Evolutionary conservation across 2,113 vertebrate genomes (phyloP), one percentile per base, ranked within the genome.

Genomic region (Prionailurus bengalensis): DNA sequence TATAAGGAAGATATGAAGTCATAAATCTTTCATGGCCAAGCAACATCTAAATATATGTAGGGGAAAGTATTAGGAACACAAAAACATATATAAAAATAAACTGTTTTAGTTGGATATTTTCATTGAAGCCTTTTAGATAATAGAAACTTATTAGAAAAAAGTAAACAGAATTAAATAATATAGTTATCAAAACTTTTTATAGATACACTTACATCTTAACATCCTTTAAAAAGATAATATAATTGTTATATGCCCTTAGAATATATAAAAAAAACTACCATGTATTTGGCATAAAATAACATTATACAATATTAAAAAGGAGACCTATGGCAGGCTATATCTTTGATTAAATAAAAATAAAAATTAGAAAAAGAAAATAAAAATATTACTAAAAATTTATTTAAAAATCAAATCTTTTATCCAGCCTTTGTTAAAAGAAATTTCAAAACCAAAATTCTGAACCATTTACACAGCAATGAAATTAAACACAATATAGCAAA

Each of bases 1-100:
- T 96, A 88, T 84, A 94, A 91, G 45, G 31, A 96, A 73, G 16
- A n/a, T 97, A 87, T 93, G 90, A 78, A 94, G 70, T 93, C 90
- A 93, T 95, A 88, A 97, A 95, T 91, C 61, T 88, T 93, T 94
- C 53, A 83, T 83, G 53, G 27, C 61, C 45, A 96, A 96, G 39
- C 39, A 95, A 82, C 19, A 83, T 91, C 51, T 90, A 91, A 82
- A 91, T 82, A 73, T 61, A 87, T 83, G 61, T 63, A 66, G 79
- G 71, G 17, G 89, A 83, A 87, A 73, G 27, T 83, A 88, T 91
- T 79, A 73, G 91, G 83, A 93, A 63, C 76, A 89, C 10, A 96
- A 93, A 89, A 80, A 71, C 16, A 78, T 95, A 61, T 2, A 78
- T 27, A 95, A 88, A 73, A 91, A 89, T 78, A 93, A 58, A 55